These are phyloP conservation scores for Phoebastria nigripes DNA, from an alignment of 2,797 vertebrate species.

Conservation along the genomic window DNA sequence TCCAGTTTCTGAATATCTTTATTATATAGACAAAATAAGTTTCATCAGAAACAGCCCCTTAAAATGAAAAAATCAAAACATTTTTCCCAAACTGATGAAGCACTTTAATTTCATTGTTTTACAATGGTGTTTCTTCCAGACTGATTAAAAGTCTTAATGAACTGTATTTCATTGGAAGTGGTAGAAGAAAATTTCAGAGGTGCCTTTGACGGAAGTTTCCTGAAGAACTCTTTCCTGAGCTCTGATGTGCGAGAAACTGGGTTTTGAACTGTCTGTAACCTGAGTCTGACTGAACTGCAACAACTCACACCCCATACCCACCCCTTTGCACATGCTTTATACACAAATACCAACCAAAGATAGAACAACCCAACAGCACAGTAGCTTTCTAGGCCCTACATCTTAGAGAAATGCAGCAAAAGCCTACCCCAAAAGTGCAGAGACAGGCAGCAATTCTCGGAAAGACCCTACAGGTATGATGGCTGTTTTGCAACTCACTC, in stretches of 20 bases:
- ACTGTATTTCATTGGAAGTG: not conserved
- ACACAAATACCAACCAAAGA: not conserved
- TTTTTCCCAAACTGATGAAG: not conserved
- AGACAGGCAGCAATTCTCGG: rapidly evolving
- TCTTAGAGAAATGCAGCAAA: not conserved
- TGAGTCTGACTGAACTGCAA: not conserved
- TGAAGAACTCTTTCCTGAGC: not conserved
- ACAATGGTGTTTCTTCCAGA: not conserved
- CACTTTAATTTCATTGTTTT: not conserved
- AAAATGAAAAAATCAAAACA: not conserved
- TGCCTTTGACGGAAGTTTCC: not conserved
- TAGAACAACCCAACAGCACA: not conserved
- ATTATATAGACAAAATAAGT: not conserved
- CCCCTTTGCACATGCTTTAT: not conserved
- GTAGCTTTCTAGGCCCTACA: not conserved
- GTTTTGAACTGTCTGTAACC: not conserved
- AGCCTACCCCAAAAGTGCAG: not conserved
- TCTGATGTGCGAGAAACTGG: not conserved
- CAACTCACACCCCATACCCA: not conserved
- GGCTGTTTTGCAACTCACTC: not conserved
- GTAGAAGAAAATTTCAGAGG: not conserved
- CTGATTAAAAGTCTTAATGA: not conserved
- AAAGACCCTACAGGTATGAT: not conserved
- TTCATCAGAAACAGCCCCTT: not conserved
- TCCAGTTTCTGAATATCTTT: not conserved